These are phyloP conservation scores for Musca domestica DNA, from an alignment of 1,140 invertebrate genomes.

Conservation along the genomic window DNA sequence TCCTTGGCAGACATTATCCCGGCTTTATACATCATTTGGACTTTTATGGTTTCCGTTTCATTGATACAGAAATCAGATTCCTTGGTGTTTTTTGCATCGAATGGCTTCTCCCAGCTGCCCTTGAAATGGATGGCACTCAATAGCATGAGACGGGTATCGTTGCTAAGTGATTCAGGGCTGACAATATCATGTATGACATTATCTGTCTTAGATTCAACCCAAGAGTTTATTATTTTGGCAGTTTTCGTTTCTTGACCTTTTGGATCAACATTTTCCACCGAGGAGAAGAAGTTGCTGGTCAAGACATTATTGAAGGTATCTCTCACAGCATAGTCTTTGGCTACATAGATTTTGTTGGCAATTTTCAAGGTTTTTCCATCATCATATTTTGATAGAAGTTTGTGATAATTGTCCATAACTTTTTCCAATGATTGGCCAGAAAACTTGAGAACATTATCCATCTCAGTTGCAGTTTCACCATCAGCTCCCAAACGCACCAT, in stretches of 20 bases:
- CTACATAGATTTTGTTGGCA: no score
- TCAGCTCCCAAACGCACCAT: no score
- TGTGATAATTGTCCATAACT: no score
- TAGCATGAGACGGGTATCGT: conserved; percentile 65
- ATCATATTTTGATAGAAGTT: no score
- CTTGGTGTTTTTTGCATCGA: conserved; percentile 49
- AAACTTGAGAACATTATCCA: no score
- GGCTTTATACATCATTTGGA: conserved; percentile 56
- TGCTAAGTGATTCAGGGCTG: conserved; percentile 56
- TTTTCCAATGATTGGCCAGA: no score
- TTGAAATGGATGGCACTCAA: conserved; percentile 87
- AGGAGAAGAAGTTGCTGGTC: conserved; percentile 38
- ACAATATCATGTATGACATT: conserved; percentile 71
- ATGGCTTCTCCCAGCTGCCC: conserved; percentile 57
- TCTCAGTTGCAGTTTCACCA: no score
- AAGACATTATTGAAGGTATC: conserved; percentile 35
- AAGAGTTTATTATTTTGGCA: conserved; percentile 64
- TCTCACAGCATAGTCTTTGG: conserved; percentile 31
- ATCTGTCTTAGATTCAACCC: conserved; percentile 71
- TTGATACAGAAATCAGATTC: conserved; percentile 53
- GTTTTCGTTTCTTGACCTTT: no score
- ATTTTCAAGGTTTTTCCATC: no score
- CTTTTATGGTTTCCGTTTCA: conserved; percentile 45
- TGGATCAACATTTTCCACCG: no score
- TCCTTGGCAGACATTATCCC: conserved; percentile 52